phyloP scores from a whole-genome alignment of 2,113 vertebrate species.

The Pseudopodoces humilis region DNA sequence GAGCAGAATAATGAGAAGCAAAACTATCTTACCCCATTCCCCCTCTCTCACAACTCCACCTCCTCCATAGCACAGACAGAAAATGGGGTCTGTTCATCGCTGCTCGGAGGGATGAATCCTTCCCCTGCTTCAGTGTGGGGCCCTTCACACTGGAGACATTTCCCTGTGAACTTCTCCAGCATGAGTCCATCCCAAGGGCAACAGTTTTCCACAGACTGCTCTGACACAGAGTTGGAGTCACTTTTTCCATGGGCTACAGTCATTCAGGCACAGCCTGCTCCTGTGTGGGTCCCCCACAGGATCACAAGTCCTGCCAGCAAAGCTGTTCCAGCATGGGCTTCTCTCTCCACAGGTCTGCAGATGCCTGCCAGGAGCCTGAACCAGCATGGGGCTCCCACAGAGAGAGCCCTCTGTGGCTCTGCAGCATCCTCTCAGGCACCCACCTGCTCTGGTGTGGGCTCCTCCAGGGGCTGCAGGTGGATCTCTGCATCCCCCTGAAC shows the following conservation, averaged over 20 bases:
- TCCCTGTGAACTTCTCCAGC: neutral
- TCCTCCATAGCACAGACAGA: neutral
- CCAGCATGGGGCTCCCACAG: rapidly evolving
- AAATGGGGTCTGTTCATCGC: rapidly evolving
- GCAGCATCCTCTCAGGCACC: neutral
- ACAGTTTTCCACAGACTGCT: neutral
- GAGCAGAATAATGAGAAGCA: neutral
- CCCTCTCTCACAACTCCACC: neutral
- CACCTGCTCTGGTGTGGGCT: neutral
- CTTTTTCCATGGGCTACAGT: neutral
- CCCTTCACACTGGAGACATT: rapidly evolving
- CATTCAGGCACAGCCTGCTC: neutral
- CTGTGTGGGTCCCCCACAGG: neutral
- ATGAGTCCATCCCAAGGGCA: neutral
- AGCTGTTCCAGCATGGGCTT: neutral
- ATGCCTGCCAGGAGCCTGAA: neutral
- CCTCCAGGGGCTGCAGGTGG: neutral
- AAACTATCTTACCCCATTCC: neutral
- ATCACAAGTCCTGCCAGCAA: neutral
- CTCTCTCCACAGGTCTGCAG: neutral
- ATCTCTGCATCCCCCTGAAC: neutral
- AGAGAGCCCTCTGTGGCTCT: too few relatives aligned
- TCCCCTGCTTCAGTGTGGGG: neutral
- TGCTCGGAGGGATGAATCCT: neutral
- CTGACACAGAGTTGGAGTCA: too few relatives aligned